Conservation (phyloP, 2,797 vertebrate species). For the Esox masquinongy region DNA sequence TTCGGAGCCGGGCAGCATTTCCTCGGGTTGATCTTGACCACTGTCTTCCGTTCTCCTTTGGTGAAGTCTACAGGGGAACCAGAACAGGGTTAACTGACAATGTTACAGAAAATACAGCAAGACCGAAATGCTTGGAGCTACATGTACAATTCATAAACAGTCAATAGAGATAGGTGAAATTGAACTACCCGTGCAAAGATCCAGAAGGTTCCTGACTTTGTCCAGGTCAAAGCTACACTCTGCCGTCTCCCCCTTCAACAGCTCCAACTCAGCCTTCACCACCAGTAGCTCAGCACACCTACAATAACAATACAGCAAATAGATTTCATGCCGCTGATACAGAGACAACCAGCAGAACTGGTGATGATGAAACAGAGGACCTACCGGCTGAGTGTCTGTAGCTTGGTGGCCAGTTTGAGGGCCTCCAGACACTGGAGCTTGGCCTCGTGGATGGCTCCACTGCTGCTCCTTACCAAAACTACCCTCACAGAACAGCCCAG, state of each 20-base stretch:
- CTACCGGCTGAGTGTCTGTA: constrained; percentile 84
- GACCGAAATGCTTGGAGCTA: neutral
- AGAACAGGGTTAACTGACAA: neutral
- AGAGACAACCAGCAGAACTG: neutral
- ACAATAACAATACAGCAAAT: neutral
- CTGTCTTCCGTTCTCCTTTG: constrained; percentile 55
- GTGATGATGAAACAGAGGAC: neutral
- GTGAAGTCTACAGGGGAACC: constrained; percentile 59
- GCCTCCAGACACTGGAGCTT: constrained; percentile 91
- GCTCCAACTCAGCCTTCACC: constrained; percentile 86
- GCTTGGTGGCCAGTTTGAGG: constrained; percentile 83
- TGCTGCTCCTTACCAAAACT: constrained; percentile 70
- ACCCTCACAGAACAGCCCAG: constrained; percentile 81
- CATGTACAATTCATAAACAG: neutral
- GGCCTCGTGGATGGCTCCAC: constrained; percentile 82
- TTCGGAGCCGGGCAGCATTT: constrained; percentile 69
- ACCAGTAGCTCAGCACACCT: constrained; percentile 88
- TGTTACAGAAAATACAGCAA: neutral
- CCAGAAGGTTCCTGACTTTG: constrained; percentile 83
- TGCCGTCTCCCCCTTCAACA: constrained; percentile 78
- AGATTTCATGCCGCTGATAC: neutral
- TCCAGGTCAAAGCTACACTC: constrained; percentile 81
- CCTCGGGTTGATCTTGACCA: constrained; percentile 77
- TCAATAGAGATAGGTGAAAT: neutral
- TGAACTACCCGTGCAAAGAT: constrained; percentile 80